phyloP scores from a whole-genome alignment of 2,797 vertebrate species.

The Sylvilagus floridanus region DNA sequence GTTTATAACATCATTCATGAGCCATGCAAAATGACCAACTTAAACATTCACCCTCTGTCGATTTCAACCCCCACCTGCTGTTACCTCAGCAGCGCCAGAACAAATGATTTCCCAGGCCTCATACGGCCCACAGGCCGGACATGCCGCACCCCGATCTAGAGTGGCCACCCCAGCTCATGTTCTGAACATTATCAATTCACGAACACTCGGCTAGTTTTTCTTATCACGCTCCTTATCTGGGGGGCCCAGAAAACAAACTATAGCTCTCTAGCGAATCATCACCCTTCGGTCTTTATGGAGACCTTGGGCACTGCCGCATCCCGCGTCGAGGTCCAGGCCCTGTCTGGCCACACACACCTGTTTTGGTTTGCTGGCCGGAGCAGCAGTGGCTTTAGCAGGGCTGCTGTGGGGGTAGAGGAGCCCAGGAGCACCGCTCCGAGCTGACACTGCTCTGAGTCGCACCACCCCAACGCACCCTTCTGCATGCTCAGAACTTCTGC shows the following conservation, averaged over 20 bases:
- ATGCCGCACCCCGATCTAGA: background rate
- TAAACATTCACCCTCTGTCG: too few relatives aligned
- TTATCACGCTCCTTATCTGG: too few relatives aligned
- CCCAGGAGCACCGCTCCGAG: background rate
- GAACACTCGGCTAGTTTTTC: too few relatives aligned
- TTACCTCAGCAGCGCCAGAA: too few relatives aligned
- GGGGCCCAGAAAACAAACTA: too few relatives aligned
- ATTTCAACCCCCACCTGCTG: too few relatives aligned
- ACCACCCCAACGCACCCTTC: background rate
- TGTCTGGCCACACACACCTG: background rate
- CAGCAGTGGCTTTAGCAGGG: background rate
- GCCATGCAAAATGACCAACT: too few relatives aligned
- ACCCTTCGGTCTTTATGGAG: too few relatives aligned
- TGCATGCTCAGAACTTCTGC: constrained; percentile 47
- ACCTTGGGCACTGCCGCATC: rapidly evolving
- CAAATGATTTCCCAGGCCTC: too few relatives aligned
- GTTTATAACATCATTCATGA: too few relatives aligned
- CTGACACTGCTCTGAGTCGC: background rate
- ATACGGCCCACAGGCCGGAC: too few relatives aligned
- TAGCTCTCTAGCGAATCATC: too few relatives aligned
- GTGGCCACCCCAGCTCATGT: rapidly evolving
- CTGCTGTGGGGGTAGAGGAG: background rate
- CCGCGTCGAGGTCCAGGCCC: background rate
- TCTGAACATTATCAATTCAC: background rate
- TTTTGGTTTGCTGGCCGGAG: background rate